Base-by-base conservation (phyloP, 1,140 invertebrate genomes). In the Nephila pilipes region DNA sequence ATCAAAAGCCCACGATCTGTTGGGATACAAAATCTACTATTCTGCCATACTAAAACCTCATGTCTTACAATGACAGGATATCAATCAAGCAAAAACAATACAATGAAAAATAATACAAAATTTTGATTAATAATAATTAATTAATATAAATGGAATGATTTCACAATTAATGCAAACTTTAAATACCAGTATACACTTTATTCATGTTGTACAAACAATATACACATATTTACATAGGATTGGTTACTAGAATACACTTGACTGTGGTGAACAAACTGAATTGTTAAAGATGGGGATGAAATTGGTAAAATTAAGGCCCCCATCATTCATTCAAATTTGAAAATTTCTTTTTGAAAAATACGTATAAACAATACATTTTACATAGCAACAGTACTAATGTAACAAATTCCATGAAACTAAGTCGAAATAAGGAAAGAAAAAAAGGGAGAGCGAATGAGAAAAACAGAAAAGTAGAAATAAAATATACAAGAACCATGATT, bases 141-240 rank as follows among this genome's bases (percentile, higher is more conserved):
- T n/a, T n/a, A 46, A 46, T 46, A 46, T 46, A 10, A 46, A 46
- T 46, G 6, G 46, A 46, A 46, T 46, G 46, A 46, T 0, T 46
- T 46, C 2, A 65, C 14, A 14, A 29, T 25, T 25, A 60, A 20
- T 63, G 20, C 69, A 75, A 12, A 75, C 14, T 60, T 22, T 22
- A 75, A 14, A 36, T 75, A 75, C 36, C 29, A 75, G 69, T 75
- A 75, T 75, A 75, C 69, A 75, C 29, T 75, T 75, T 75, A 75
- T 75, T 75, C 29, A 75, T 75, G 29, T 36, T 29, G 18, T 75
- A 75, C 29, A 75, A 75, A 75, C 29, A 16, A 75, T 75, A 75
- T 75, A 75, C 69, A 75, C 69, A 75, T 75, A 75, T 75, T 75
- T 75, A 75, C 69, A 75, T 29, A 75, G 69, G 29, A 46, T 46